Conservation (phyloP, 2,888 invertebrate genomes). For the Ophion ventricosus region DNA sequence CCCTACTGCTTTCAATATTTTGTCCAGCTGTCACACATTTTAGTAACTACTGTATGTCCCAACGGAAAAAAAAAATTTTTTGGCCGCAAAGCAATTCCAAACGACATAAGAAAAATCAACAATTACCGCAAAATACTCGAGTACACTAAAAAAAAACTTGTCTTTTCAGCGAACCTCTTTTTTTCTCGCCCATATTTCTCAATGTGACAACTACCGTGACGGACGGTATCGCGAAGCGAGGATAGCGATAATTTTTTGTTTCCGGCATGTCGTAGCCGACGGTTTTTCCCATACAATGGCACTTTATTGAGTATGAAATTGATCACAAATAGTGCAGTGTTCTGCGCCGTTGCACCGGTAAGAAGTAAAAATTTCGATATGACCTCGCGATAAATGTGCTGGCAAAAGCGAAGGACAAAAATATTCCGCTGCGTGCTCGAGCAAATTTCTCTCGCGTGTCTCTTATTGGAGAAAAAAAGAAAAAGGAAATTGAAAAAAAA, state of each 20-base stretch:
- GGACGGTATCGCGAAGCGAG: background rate
- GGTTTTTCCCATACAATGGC: background rate
- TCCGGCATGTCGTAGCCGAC: background rate
- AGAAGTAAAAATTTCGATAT: constrained; percentile 39
- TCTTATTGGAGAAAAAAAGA: constrained; percentile 27
- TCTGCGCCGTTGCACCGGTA: background rate
- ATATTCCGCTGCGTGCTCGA: constrained; percentile 40
- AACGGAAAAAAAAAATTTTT: no score
- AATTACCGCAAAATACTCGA: no score
- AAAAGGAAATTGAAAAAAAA: constrained; percentile 12
- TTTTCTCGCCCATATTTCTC: background rate
- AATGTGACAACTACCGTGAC: background rate
- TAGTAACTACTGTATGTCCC: no score
- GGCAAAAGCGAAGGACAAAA: constrained; percentile 45
- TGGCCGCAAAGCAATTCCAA: no score
- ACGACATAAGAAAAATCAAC: no score
- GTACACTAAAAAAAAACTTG: no score
- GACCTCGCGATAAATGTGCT: constrained; percentile 51
- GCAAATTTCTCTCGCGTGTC: constrained; percentile 63
- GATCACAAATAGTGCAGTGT: constrained; percentile 34
- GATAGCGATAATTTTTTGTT: background rate
- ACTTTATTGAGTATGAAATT: constrained; percentile 13
- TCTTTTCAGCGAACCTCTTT: background rate
- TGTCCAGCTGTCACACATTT: no score
- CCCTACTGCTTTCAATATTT: no score